Evolutionary conservation across 1,140 invertebrate genomes (phyloP).

Genomic region (Hestina assimilis): DNA sequence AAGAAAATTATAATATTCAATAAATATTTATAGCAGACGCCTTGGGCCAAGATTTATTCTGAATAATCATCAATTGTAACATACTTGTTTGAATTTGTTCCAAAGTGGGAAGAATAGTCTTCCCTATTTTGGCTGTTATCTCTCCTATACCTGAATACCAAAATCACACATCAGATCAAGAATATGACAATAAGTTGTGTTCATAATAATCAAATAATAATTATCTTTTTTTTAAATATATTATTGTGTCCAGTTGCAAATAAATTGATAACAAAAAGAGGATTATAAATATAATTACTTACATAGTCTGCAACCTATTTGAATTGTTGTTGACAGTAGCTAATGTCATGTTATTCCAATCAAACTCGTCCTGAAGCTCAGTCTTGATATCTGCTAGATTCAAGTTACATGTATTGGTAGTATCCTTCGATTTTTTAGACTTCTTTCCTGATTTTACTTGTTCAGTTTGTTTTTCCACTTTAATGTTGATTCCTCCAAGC

Average conservation of each 20-base stretch:
- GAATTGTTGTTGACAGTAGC: constrained; percentile 65
- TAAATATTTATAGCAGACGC: constrained; percentile 58
- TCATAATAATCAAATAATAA: too few relatives aligned
- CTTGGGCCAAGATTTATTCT: constrained; percentile 36
- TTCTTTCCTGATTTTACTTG: constrained; percentile 40
- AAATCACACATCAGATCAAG: constrained; percentile 38
- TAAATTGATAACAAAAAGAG: constrained; percentile 22
- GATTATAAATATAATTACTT: constrained; percentile 28
- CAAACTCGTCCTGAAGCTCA: constrained; percentile 70
- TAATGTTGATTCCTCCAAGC: constrained; percentile 69
- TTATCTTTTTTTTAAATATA: too few relatives aligned
- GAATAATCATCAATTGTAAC: constrained; percentile 51
- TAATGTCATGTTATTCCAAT: constrained; percentile 73
- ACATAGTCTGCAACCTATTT: constrained; percentile 65
- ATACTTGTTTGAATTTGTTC: constrained; percentile 72
- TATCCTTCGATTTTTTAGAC: constrained; percentile 56
- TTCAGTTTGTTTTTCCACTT: constrained; percentile 51
- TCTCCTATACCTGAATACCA: constrained; percentile 67
- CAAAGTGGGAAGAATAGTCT: constrained; percentile 63
- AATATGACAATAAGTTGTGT: not conserved
- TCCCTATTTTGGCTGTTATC: constrained; percentile 69
- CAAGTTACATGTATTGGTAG: constrained; percentile 39
- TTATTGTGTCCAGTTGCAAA: too few relatives aligned
- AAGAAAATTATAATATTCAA: constrained; percentile 22
- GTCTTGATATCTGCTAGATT: constrained; percentile 72